A percentile compares a stretch with the other conserved stretches of the same genome.
Evolutionary conservation across 2,888 invertebrate species (phyloP).

Genomic region (Ommatoiulus sabulosus): DNA sequence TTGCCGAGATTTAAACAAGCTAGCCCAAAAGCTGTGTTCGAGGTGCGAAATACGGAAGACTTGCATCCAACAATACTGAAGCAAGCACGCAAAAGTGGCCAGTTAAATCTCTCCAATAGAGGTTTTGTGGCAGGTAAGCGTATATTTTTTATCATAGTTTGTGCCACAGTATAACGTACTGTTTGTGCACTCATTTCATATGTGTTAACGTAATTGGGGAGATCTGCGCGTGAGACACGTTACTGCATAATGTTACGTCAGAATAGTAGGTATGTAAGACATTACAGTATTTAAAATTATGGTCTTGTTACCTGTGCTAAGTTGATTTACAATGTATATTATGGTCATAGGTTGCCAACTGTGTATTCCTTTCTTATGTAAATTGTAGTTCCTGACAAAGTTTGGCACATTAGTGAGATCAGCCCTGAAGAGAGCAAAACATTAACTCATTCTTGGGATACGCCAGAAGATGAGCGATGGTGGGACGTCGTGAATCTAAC

Average conservation of each 20-base stretch:
- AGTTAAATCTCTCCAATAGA: slow-evolving; percentile 81
- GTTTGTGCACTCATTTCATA: too few relatives aligned
- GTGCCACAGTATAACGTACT: too few relatives aligned
- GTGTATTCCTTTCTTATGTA: neutral
- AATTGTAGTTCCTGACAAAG: slow-evolving; percentile 66
- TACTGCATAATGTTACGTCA: too few relatives aligned
- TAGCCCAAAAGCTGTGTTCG: slow-evolving; percentile 46
- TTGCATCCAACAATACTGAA: slow-evolving; percentile 80
- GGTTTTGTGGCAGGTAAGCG: slow-evolving; percentile 78
- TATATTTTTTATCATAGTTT: neutral
- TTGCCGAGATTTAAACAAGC: neutral
- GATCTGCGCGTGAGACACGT: too few relatives aligned
- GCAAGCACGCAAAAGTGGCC: slow-evolving; percentile 83
- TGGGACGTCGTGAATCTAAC: slow-evolving; percentile 85
- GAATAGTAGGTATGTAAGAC: too few relatives aligned
- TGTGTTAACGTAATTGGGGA: too few relatives aligned
- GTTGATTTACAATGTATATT: too few relatives aligned
- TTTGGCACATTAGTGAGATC: slow-evolving; percentile 69
- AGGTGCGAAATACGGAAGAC: slow-evolving; percentile 72
- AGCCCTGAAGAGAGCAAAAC: slow-evolving; percentile 67
- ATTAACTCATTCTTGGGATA: slow-evolving; percentile 63
- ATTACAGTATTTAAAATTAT: too few relatives aligned
- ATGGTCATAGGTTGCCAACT: neutral
- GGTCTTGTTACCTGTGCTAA: too few relatives aligned
- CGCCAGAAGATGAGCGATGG: slow-evolving; percentile 74